Conservation (phyloP, 1,140 invertebrate species). For the Drosophila carrolli region DNA sequence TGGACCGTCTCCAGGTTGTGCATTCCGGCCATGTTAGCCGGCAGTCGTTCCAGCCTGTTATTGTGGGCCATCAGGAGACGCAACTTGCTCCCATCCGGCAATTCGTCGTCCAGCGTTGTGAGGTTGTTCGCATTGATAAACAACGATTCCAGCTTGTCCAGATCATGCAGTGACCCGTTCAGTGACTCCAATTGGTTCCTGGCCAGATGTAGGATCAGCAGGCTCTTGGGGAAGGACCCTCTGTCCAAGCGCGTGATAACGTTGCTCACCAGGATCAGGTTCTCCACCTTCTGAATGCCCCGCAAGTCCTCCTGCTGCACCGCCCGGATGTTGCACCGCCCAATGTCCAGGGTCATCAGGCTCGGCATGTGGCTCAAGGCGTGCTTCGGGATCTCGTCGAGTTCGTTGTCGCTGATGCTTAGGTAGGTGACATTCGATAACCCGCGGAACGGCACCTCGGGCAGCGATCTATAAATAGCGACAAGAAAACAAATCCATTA, state of each 20-base stretch:
- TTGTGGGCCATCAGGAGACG: constrained; percentile 89
- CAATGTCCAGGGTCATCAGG: constrained; percentile 90
- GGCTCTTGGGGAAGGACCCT: constrained; percentile 87
- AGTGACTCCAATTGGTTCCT: constrained; percentile 89
- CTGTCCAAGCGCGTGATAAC: constrained; percentile 89
- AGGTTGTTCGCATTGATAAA: constrained; percentile 91
- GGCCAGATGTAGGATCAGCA: constrained; percentile 89
- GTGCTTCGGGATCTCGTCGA: constrained; percentile 89
- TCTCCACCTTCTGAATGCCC: constrained; percentile 89
- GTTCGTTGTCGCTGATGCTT: constrained; percentile 90
- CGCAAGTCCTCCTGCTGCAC: constrained; percentile 88
- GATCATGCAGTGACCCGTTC: constrained; percentile 90
- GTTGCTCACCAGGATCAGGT: constrained; percentile 90
- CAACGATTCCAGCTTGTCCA: constrained; percentile 90
- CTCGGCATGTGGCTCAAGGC: constrained; percentile 89
- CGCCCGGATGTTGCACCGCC: constrained; percentile 88
- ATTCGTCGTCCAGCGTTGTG: constrained; percentile 89
- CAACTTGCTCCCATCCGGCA: constrained; percentile 88
- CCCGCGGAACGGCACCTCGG: constrained; percentile 89
- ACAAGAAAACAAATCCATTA: constrained; percentile 48
- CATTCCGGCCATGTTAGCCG: constrained; percentile 88
- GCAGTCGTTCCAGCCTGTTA: constrained; percentile 89
- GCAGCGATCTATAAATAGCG: constrained; percentile 86
- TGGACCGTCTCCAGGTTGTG: constrained; percentile 89
- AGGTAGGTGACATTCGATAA: constrained; percentile 89